Evolutionary conservation across 2,797 vertebrate species (phyloP), one percentile per base, ranked within the genome.

Genomic region (Cyclopterus lumpus): DNA sequence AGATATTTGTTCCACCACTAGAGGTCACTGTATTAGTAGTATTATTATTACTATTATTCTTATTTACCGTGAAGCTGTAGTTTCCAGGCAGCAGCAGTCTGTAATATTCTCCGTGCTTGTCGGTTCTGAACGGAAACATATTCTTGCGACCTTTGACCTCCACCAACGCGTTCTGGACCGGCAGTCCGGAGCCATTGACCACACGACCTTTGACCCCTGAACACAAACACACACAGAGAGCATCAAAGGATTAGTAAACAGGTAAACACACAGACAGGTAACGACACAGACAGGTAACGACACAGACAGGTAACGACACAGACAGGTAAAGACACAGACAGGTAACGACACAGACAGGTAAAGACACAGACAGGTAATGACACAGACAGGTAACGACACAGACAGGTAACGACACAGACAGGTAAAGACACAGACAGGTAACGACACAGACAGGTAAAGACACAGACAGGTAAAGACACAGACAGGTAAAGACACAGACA

Each of bases 131-230:
- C 0, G 97, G 96, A 85, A 95, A 96, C 70, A 96, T 22, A 0
- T 98, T 97, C 3, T 46, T 83, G 57, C 96, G 95, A 64, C 95
- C 96, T 81, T 86, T 49, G 63, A 96, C 94, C 89, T 98, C 96
- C 73, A 99, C 97, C 0, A 95, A 91, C 2, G 95, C 96, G 0
- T 95, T 93, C 61, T 94, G 89, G 28, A 97, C 92, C 0, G 96
- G 95, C 44, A 83, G 75, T 10, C 95, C 93, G 0, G 92, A 83
- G 6, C 80, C 73, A 59, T 96, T 92, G 11, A 96, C 89, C 73
- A 99, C 97, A 72, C 93, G 96, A 54, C 98, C 98, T 90, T 99
- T 99, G 73, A 99, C 85, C 75, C 98, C 98, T 99, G 58, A 60
- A 71, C 2, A 67, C 46, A 76, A 0, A 65, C 38, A 70, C 18